phyloP scores from a whole-genome alignment of 92 coral and sea anemone genomes.

The Pocillopora meandrina region DNA sequence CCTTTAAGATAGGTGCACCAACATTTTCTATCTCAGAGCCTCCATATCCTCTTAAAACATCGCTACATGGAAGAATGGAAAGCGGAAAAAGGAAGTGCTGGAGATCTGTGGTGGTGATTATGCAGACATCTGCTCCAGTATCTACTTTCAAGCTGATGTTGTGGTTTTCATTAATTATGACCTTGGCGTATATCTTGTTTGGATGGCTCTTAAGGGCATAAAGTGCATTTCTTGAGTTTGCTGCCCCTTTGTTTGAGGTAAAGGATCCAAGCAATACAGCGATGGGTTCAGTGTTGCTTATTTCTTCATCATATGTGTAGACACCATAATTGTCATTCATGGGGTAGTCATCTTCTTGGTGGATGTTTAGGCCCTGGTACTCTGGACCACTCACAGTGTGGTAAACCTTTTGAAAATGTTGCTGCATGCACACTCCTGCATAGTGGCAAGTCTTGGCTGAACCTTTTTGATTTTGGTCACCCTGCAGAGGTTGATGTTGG shows the following conservation, averaged over 20 bases:
- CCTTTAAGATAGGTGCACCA: slow-evolving; percentile 6
- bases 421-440: slow-evolving; percentile 17
- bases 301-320: slow-evolving; percentile 19
- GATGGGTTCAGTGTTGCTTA: slow-evolving; percentile 42
- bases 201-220: not conserved
- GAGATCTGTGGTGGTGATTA: slow-evolving; percentile 32
- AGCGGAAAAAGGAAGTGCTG: slow-evolving; percentile 36
- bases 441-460: slow-evolving; percentile 25
- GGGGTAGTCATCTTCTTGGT: slow-evolving; percentile 23
- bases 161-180: slow-evolving; percentile 7
- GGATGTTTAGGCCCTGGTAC: slow-evolving; percentile 52
- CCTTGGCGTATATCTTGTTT: slow-evolving; percentile 24
- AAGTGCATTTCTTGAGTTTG: not conserved
- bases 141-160: slow-evolving; percentile 14
- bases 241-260: slow-evolving; percentile 7
- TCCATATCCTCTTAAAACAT: slow-evolving; percentile 34
- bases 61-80: slow-evolving; percentile 27
- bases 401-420: slow-evolving; percentile 15
- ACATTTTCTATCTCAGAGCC: slow-evolving; percentile 28
- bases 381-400: slow-evolving; percentile 25
- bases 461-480: not conserved
- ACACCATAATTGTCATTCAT: not conserved
- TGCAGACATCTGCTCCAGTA: slow-evolving; percentile 34
- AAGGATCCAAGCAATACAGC: slow-evolving; percentile 35
- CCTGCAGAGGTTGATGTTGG: not conserved